These are phyloP conservation scores for Hedya salicella DNA, from an alignment of 2,888 invertebrate species.

Conservation along the genomic window DNA sequence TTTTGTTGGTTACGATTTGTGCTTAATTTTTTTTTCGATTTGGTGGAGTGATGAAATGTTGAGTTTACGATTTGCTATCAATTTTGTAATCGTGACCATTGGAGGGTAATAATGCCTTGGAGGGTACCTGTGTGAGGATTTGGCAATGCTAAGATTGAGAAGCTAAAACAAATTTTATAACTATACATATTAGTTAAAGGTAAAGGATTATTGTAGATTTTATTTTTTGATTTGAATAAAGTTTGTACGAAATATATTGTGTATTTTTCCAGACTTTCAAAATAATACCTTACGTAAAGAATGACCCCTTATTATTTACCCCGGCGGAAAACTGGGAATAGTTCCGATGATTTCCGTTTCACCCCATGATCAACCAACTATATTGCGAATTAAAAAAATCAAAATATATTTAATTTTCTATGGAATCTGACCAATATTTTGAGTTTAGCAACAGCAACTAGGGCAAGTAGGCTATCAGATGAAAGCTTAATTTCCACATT, in stretches of 20 bases:
- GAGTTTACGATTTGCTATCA: slow-evolving; percentile 51
- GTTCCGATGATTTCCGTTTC: too few species aligned
- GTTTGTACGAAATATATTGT: slow-evolving; percentile 77
- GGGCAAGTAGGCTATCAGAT: too few species aligned
- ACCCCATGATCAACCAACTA: too few species aligned
- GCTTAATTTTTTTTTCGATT: slow-evolving; percentile 37
- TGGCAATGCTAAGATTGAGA: slow-evolving; percentile 57
- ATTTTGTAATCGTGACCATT: slow-evolving; percentile 48
- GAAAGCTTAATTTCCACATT: too few species aligned
- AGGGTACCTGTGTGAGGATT: slow-evolving; percentile 49
- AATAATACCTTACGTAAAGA: too few species aligned
- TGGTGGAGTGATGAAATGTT: slow-evolving; percentile 53
- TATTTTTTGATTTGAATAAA: slow-evolving; percentile 85
- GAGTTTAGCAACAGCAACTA: too few species aligned
- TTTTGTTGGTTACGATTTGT: slow-evolving; percentile 34
- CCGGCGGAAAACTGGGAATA: too few species aligned
- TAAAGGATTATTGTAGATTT: slow-evolving; percentile 82
- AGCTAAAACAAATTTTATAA: slow-evolving; percentile 76
- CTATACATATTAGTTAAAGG: slow-evolving; percentile 76
- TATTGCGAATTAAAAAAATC: too few species aligned
- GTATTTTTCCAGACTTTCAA: slow-evolving; percentile 46
- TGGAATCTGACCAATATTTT: too few species aligned
- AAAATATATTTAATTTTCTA: too few species aligned
- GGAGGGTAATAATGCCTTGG: slow-evolving; percentile 65
- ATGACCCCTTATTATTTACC: too few species aligned